phyloP scores from a whole-genome alignment of 2,888 invertebrate species.

The Nymphalis polychloros region DNA sequence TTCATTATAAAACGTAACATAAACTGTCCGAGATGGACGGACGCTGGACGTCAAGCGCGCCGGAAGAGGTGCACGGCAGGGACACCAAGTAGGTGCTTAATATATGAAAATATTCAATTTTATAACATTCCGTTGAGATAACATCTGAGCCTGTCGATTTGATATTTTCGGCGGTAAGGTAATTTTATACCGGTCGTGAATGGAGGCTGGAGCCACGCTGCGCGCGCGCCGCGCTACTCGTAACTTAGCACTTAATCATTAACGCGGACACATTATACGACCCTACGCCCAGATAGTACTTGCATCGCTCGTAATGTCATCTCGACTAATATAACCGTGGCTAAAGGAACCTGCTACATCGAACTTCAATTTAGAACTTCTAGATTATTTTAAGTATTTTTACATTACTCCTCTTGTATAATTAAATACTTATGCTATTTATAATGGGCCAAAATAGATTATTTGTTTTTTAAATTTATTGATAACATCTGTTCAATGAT shows the following conservation, averaged over 20 bases:
- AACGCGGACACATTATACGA: constrained; percentile 73
- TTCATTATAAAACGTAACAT: constrained; percentile 71
- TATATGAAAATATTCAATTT: constrained; percentile 80
- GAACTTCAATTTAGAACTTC: neutral
- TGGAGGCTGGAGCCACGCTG: constrained; percentile 72
- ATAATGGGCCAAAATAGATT: no score
- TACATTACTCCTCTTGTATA: no score
- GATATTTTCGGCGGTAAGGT: constrained; percentile 80
- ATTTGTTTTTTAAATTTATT: no score
- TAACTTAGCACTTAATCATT: constrained; percentile 81
- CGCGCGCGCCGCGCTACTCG: constrained; percentile 68
- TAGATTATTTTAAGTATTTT: neutral
- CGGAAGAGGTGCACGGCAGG: constrained; percentile 69
- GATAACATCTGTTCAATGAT: no score
- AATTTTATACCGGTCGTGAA: constrained; percentile 73
- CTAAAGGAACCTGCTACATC: constrained; percentile 44
- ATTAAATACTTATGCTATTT: no score
- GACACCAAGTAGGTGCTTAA: constrained; percentile 57
- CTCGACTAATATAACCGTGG: constrained; percentile 40
- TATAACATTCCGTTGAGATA: constrained; percentile 78
- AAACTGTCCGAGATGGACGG: constrained; percentile 52
- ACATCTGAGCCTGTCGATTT: constrained; percentile 78
- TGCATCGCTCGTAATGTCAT: constrained; percentile 38
- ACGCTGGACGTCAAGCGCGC: constrained; percentile 49
- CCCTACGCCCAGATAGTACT: constrained; percentile 47